phyloP scores from a whole-genome alignment of 2,797 vertebrate species.

The Pteropus rufus region DNA sequence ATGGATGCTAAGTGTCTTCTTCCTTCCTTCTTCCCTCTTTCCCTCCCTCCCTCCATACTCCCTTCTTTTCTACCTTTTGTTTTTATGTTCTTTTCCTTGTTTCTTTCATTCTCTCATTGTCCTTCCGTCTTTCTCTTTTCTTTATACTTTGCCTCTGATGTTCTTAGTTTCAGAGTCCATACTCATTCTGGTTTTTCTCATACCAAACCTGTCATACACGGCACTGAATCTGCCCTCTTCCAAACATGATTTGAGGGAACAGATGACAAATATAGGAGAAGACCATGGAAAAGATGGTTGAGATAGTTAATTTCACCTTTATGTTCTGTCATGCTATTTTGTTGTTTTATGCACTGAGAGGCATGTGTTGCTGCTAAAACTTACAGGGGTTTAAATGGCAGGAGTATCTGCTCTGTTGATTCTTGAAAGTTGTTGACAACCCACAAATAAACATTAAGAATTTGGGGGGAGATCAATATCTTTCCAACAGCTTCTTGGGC shows the following conservation, averaged over 20 bases:
- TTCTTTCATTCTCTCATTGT: background rate
- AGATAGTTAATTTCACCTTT: background rate
- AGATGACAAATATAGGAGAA: background rate
- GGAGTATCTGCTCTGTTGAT: constrained; percentile 4
- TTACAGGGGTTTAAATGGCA: background rate
- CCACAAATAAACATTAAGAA: background rate
- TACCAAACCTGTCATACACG: background rate
- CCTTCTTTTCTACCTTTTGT: background rate
- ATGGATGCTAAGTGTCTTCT: background rate
- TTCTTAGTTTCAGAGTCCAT: constrained; percentile 24
- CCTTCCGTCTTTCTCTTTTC: background rate
- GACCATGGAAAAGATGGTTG: background rate
- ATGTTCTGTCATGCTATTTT: background rate
- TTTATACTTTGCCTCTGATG: constrained; percentile 39
- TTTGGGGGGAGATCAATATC: constrained; percentile 37
- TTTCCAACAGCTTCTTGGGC: background rate
- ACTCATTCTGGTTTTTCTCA: background rate
- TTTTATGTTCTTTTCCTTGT: background rate
- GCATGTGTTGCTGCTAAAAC: background rate
- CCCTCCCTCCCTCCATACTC: background rate
- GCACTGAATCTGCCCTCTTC: background rate
- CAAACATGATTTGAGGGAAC: background rate
- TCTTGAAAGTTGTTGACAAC: constrained; percentile 55
- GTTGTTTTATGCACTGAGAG: constrained; percentile 33
- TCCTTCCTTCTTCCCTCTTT: background rate